Conservation (phyloP, 2,888 invertebrate genomes). For the Apotomis betuletana region DNA sequence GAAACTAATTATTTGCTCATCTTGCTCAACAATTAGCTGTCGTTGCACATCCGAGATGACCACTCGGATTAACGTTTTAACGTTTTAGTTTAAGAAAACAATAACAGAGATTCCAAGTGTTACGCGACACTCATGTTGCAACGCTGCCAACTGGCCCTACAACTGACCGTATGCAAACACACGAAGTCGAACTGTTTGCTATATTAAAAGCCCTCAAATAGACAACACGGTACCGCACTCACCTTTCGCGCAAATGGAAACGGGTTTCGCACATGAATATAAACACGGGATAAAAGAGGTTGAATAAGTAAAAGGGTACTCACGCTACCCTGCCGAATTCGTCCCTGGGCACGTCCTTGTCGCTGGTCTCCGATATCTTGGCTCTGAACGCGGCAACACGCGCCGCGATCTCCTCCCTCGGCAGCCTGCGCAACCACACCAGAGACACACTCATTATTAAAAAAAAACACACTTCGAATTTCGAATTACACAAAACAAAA, state of each 20-base stretch:
- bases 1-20: conserved; percentile 27
- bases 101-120: conserved; percentile 19
- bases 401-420: conserved; percentile 91
- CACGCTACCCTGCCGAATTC: conserved; percentile 92
- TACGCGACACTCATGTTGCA: conserved; percentile 16
- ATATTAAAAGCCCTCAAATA: conserved; percentile 6
- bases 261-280: conserved; percentile 4
- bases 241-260: conserved; percentile 5
- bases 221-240: neutral
- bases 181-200: conserved; percentile 6
- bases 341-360: conserved; percentile 86
- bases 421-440: conserved; percentile 87
- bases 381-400: conserved; percentile 94
- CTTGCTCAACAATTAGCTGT: conserved; percentile 7
- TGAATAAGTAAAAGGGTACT: conserved; percentile 53
- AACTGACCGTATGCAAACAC: conserved; percentile 16
- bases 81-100: conserved; percentile 32
- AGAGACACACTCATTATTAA: conserved; percentile 73
- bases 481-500: conserved; percentile 25
- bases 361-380: conserved; percentile 89
- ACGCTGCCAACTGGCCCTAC: conserved; percentile 17
- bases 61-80: conserved; percentile 8
- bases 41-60: neutral
- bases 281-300: conserved; percentile 16
- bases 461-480: conserved; percentile 42